These are phyloP conservation scores for Tylochromis polylepis DNA, from an alignment of 2,113 vertebrate genomes.

Conservation along the genomic window DNA sequence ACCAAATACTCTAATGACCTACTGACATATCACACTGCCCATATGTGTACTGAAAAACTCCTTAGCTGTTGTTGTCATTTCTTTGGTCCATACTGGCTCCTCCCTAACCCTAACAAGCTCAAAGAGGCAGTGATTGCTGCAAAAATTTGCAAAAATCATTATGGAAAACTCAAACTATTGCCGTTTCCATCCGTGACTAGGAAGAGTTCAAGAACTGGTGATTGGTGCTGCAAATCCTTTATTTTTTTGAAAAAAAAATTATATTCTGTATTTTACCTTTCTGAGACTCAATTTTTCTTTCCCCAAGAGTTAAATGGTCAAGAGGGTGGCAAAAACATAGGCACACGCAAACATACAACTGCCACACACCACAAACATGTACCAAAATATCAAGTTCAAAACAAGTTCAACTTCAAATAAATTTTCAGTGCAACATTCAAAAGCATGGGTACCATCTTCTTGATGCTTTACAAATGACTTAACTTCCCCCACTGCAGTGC, in stretches of 20 bases:
- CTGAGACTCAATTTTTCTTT: rapidly evolving
- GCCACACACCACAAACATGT: too few relatives aligned
- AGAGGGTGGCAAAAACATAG: background rate
- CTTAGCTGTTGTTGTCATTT: background rate
- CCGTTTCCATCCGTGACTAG: background rate
- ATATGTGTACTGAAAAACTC: background rate
- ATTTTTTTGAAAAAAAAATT: background rate
- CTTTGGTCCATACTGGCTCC: background rate
- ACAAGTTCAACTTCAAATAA: background rate
- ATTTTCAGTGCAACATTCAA: background rate
- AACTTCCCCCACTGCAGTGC: background rate
- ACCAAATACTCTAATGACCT: background rate
- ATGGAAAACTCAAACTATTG: background rate
- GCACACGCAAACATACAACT: background rate
- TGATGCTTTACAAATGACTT: background rate
- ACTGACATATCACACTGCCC: background rate
- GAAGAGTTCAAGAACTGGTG: background rate
- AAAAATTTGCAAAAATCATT: background rate
- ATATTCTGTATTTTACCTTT: background rate
- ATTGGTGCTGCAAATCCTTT: background rate
- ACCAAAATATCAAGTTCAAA: too few relatives aligned
- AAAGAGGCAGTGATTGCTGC: background rate
- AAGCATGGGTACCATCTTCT: background rate
- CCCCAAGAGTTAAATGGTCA: background rate
- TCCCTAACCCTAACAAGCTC: background rate